phyloP scores from a whole-genome alignment of 1,140 invertebrate genomes.

The Vanessa tameamea region DNA sequence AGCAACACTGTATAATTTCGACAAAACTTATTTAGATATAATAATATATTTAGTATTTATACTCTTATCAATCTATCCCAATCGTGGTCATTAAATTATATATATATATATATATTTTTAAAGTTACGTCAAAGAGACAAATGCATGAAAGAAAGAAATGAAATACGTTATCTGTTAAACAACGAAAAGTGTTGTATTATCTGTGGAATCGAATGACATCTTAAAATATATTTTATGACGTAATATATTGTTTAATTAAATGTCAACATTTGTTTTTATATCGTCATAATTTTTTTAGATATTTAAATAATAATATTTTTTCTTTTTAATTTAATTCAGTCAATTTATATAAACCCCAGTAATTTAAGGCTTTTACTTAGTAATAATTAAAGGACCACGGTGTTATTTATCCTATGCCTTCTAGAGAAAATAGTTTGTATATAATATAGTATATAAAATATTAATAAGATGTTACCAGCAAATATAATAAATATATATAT shows the following conservation, averaged over 20 bases:
- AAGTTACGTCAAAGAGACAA: not conserved
- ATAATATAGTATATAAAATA: conserved; percentile 33
- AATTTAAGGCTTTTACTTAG: conserved; percentile 52
- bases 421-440: conserved; percentile 41
- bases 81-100: conserved; percentile 8
- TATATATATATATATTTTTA: not conserved
- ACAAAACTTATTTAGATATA: too few species aligned
- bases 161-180: too few species aligned
- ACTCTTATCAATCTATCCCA: not conserved
- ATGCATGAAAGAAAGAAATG: not conserved
- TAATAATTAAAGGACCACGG: conserved; percentile 60
- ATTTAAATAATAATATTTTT: not conserved
- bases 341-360: conserved; percentile 48
- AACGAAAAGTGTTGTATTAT: not conserved
- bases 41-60: not conserved
- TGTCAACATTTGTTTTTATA: too few species aligned
- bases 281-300: not conserved
- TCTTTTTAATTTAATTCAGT: conserved; percentile 30
- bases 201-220: not conserved
- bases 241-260: too few species aligned
- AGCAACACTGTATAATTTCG: too few species aligned
- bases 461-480: conserved; percentile 17
- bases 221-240: not conserved
- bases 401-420: conserved; percentile 64
- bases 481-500: conserved; percentile 16